Conservation (phyloP, 2,797 vertebrate genomes). For the Alexandromys oeconomus region DNA sequence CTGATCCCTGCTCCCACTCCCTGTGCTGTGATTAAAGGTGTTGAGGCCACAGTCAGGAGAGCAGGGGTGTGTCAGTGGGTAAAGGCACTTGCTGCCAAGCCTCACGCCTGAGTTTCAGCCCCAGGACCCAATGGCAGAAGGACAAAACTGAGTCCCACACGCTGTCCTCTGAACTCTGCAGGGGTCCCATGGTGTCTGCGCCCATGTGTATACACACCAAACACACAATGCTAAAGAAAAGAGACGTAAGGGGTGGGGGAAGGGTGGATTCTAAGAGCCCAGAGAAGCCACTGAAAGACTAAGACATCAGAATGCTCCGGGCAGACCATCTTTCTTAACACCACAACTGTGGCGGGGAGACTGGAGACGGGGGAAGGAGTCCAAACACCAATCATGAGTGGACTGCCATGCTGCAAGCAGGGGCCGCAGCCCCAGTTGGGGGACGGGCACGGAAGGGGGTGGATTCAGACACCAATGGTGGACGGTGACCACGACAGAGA, state of each 20-base stretch:
- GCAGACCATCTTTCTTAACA: not conserved
- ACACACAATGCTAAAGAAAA: not conserved
- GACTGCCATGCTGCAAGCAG: not conserved
- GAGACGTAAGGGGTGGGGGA: too few species aligned
- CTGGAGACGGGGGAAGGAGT: constrained; percentile 12
- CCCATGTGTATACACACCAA: not conserved
- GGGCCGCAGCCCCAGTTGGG: not conserved
- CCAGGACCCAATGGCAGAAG: not conserved
- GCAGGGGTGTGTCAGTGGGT: not conserved
- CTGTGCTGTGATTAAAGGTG: not conserved
- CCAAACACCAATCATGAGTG: not conserved
- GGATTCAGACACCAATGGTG: not conserved
- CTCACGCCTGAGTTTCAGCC: not conserved
- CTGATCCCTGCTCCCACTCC: not conserved
- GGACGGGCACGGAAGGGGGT: not conserved
- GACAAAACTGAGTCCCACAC: not conserved
- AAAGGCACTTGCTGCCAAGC: not conserved
- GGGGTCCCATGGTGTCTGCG: not conserved
- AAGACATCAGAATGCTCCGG: not conserved
- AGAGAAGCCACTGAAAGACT: not conserved
- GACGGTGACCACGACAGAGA: constrained; percentile 39
- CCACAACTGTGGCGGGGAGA: not conserved
- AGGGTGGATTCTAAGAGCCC: not conserved
- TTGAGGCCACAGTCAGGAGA: not conserved
- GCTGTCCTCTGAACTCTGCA: not conserved